Conservation (phyloP, 2,113 vertebrate species). For the Corydoras sp. region DNA sequence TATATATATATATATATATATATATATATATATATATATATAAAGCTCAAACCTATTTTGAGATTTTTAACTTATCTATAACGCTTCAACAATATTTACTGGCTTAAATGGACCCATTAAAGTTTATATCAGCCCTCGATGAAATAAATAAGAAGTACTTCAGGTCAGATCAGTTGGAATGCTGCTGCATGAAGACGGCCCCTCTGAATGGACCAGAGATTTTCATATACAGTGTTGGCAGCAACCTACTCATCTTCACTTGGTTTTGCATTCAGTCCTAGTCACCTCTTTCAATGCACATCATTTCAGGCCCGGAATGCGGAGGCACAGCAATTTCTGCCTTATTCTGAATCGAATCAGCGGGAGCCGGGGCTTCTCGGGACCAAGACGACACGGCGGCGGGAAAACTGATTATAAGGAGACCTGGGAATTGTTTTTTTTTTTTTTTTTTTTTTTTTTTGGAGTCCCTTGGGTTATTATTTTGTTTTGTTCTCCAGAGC, state of each 20-base stretch:
- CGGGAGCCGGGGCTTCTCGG: conserved; percentile 10
- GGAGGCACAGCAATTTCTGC: conserved; percentile 15
- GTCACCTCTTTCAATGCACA: conserved; percentile 1
- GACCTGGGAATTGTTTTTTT: conserved; percentile 23
- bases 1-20: too few relatives aligned
- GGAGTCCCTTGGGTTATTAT: conserved; percentile 30
- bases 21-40: too few relatives aligned
- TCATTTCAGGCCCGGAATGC: conserved; percentile 18
- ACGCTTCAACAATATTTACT: too few relatives aligned
- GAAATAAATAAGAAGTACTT: too few relatives aligned
- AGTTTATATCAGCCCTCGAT: too few relatives aligned
- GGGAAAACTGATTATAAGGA: conserved; percentile 27
- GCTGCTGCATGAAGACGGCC: too few relatives aligned
- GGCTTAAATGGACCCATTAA: too few relatives aligned
- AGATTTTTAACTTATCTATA: too few relatives aligned
- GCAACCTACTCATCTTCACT: neutral
- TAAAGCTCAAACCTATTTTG: too few relatives aligned
- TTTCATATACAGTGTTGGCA: conserved; percentile 2
- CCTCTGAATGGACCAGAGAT: too few relatives aligned
- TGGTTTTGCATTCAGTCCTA: conserved; percentile 18
- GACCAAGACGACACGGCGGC: neutral
- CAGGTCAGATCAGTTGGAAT: too few relatives aligned
- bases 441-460: neutral
- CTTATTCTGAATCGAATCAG: conserved; percentile 24
- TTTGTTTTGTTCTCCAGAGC: conserved; percentile 31